phyloP scores from a whole-genome alignment of 2,113 vertebrate genomes.

The Monopterus albus region DNA sequence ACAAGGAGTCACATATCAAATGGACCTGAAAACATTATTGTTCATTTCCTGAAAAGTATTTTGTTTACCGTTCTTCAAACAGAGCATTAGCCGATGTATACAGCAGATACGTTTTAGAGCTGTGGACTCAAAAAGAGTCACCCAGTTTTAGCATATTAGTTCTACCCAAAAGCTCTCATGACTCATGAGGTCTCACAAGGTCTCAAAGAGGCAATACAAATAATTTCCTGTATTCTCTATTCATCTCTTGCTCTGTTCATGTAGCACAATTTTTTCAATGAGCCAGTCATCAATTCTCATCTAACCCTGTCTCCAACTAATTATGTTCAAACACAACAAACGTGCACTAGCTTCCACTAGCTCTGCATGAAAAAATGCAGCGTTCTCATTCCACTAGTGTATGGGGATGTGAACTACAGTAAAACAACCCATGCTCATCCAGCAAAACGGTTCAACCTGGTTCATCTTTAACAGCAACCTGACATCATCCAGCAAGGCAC shows the following conservation, averaged over 20 bases:
- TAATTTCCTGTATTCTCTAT: not conserved
- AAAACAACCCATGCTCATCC: not conserved
- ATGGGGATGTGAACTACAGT: no score
- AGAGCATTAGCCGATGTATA: constrained; percentile 52
- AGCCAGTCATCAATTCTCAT: no score
- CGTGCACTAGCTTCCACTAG: no score
- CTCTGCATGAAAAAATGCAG: no score
- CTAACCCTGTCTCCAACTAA: no score
- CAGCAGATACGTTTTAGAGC: constrained; percentile 28
- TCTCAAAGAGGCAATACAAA: not conserved
- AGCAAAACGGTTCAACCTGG: no score
- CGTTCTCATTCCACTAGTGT: no score
- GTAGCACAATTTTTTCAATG: not conserved
- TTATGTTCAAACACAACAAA: no score
- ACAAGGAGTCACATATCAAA: constrained; percentile 62
- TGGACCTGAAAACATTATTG: constrained; percentile 47
- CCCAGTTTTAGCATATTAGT: constrained; percentile 6
- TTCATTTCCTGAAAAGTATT: constrained; percentile 62
- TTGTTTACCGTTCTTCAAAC: constrained; percentile 60
- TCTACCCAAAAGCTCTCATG: not conserved
- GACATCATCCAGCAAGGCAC: no score
- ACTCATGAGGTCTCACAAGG: not conserved
- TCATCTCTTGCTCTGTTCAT: not conserved
- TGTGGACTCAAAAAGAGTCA: constrained; percentile 1
- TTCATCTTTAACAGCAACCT: no score